A percentile compares a stretch with the other conserved stretches of the same genome.
Evolutionary conservation across 2,113 vertebrate species (phyloP).

Genomic region (Paralichthys olivaceus): DNA sequence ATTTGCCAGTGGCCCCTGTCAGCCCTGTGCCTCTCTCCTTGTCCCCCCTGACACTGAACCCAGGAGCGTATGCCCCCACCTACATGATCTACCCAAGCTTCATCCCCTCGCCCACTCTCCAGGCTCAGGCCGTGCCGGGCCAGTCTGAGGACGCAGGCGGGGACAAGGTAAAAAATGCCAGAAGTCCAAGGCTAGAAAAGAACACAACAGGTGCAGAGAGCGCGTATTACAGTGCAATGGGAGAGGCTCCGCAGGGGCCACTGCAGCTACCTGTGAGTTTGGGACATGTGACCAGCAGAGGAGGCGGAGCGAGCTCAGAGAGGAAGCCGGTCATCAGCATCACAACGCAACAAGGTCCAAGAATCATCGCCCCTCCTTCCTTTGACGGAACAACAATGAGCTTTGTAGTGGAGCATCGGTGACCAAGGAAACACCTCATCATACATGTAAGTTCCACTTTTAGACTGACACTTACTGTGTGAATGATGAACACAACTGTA

Average conservation of each 20-base stretch:
- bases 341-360: conserved; percentile 90
- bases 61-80: conserved; percentile 76
- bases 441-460: conserved; percentile 50
- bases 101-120: conserved; percentile 83
- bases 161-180: conserved; percentile 48
- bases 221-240: conserved; percentile 86
- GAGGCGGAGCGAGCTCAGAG: conserved; percentile 64
- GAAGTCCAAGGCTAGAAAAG: conserved; percentile 13
- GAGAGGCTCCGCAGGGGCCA: conserved; percentile 63
- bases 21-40: conserved; percentile 69
- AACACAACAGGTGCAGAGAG: conserved; percentile 75
- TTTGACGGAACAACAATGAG: conserved; percentile 98
- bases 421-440: conserved; percentile 70
- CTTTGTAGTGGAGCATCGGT: conserved; percentile 97
- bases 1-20: conserved; percentile 74
- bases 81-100: conserved; percentile 93
- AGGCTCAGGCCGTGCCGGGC: conserved; percentile 48
- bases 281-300: conserved; percentile 68
- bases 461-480: not conserved
- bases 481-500: not conserved
- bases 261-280: conserved; percentile 50
- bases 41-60: conserved; percentile 75
- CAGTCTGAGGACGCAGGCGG: conserved; percentile 63
- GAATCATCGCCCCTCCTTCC: conserved; percentile 93
- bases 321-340: conserved; percentile 93